Conservation (phyloP, 2,888 invertebrate species). For the Sipha maydis region DNA sequence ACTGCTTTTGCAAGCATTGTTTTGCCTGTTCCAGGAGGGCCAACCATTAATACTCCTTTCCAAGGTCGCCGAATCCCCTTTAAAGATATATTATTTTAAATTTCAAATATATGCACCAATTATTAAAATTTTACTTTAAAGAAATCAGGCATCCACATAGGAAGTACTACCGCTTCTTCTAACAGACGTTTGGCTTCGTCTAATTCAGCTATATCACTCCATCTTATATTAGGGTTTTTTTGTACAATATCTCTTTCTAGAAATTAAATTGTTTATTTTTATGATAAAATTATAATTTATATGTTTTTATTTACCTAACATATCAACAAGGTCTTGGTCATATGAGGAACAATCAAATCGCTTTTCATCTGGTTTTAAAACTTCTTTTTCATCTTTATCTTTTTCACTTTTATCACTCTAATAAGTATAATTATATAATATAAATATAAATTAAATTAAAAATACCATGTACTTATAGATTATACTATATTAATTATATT, state of each 20-base stretch:
- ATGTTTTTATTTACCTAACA: conserved; percentile 73
- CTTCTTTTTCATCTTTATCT: conserved; percentile 72
- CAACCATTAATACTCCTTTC: conserved; percentile 96
- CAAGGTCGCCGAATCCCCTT: conserved; percentile 94
- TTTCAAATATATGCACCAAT: neutral
- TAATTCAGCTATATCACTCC: conserved; percentile 94
- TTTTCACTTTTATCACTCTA: conserved; percentile 65
- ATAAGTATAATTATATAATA: neutral
- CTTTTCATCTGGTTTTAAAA: conserved; percentile 77
- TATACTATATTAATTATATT: neutral
- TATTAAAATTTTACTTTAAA: conserved; percentile 78
- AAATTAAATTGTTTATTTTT: conserved; percentile 43
- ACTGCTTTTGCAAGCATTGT: conserved; percentile 98
- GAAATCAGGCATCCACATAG: conserved; percentile 98
- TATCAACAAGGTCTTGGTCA: conserved; percentile 92
- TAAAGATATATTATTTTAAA: conserved; percentile 62
- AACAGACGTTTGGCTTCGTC: conserved; percentile 88
- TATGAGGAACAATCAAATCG: conserved; percentile 86
- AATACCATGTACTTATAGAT: neutral
- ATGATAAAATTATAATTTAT: conserved; percentile 11
- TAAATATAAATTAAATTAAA: conserved; percentile 4
- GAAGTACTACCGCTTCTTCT: conserved; percentile 97
- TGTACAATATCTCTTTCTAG: conserved; percentile 93
- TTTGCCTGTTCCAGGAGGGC: conserved; percentile 93
- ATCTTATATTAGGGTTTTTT: conserved; percentile 94